Conservation (phyloP, 1,140 invertebrate genomes). For the Euborellia annulipes region DNA sequence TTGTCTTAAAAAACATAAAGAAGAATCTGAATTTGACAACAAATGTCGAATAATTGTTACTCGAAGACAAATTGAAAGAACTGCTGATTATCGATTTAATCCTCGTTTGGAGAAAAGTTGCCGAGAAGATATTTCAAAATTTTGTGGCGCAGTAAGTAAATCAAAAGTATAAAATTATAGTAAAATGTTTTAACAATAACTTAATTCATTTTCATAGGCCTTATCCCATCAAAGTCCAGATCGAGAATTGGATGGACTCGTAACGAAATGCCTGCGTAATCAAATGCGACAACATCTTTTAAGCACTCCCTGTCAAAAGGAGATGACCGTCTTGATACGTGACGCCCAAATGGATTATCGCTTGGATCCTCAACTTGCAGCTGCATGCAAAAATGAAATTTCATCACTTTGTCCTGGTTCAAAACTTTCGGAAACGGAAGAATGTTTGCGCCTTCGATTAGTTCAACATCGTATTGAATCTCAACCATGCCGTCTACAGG, state of each 20-base stretch:
- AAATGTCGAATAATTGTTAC: slow-evolving; percentile 75
- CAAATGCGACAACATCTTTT: no score
- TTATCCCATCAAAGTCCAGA: slow-evolving; percentile 28
- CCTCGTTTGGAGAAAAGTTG: slow-evolving; percentile 67
- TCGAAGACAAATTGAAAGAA: slow-evolving; percentile 81
- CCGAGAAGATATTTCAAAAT: slow-evolving; percentile 51
- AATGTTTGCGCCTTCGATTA: slow-evolving; percentile 76
- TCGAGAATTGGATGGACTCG: slow-evolving; percentile 43
- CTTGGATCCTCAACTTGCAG: slow-evolving; percentile 64
- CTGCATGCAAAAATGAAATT: slow-evolving; percentile 48
- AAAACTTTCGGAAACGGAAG: slow-evolving; percentile 46
- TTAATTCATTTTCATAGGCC: slow-evolving; percentile 11
- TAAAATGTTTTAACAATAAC: slow-evolving; percentile 10
- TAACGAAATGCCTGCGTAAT: slow-evolving; percentile 16
- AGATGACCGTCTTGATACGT: slow-evolving; percentile 64
- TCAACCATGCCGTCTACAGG: slow-evolving; percentile 42
- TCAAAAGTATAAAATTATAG: no score
- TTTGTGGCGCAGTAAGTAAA: slow-evolving; percentile 36
- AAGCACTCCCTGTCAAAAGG: slow-evolving; percentile 45
- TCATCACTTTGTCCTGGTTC: slow-evolving; percentile 21
- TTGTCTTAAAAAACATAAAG: slow-evolving; percentile 51
- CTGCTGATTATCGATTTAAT: slow-evolving; percentile 84
- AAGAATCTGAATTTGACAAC: slow-evolving; percentile 65
- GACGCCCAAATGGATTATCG: slow-evolving; percentile 77
- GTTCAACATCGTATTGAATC: slow-evolving; percentile 51